Evolutionary conservation across 2,888 invertebrate species (phyloP).

Genomic region (Gari tellinella): DNA sequence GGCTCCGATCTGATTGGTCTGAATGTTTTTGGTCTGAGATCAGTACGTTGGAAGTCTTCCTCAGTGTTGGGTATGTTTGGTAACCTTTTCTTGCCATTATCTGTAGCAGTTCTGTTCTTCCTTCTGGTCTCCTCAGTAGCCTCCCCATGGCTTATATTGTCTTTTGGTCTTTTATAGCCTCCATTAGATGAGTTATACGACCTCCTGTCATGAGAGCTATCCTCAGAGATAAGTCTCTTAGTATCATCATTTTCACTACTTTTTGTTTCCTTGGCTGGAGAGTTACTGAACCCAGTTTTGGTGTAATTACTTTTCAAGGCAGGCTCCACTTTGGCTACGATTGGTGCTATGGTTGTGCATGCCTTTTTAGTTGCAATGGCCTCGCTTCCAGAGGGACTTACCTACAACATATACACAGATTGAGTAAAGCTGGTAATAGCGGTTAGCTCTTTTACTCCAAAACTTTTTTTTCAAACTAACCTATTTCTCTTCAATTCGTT

Average conservation of each 20-base stretch:
- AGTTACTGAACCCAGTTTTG: not conserved
- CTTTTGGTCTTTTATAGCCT: too few species aligned
- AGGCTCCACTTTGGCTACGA: not conserved
- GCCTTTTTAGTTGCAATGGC: conserved; percentile 53
- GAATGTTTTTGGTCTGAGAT: conserved; percentile 7
- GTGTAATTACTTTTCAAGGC: not conserved
- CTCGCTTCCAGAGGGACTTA: conserved; percentile 68
- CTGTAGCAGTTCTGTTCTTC: not conserved
- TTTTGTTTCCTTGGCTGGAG: not conserved
- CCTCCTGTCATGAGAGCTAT: not conserved
- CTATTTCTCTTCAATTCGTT: too few species aligned
- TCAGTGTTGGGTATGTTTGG: not conserved
- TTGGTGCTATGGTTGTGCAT: not conserved
- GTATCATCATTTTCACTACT: not conserved
- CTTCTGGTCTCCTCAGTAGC: not conserved
- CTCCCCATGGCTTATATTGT: not conserved
- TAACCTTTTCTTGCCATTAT: not conserved
- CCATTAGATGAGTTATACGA: not conserved
- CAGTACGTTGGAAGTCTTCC: not conserved
- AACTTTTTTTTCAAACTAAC: too few species aligned
- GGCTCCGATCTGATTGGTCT: conserved; percentile 29
- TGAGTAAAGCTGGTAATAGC: too few species aligned
- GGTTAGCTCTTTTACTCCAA: too few species aligned
- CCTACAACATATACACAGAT: conserved; percentile 20
- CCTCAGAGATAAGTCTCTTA: not conserved